phyloP scores from a whole-genome alignment of 2,113 vertebrate species.

The Rhinoderma darwinii region DNA sequence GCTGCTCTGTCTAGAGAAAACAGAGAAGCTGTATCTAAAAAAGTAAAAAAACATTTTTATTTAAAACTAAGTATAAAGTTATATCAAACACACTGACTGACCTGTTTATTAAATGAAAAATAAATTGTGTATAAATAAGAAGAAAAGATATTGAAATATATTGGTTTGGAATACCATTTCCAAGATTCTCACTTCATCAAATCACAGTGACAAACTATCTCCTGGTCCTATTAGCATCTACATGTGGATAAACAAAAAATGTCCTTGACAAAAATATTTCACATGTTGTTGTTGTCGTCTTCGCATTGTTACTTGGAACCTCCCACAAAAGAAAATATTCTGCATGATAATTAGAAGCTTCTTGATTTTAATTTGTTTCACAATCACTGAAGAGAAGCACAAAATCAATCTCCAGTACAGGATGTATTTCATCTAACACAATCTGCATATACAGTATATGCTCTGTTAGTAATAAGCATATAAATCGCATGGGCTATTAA shows the following conservation, averaged over 20 bases:
- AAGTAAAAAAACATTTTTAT: too few relatives aligned
- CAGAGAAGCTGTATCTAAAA: too few relatives aligned
- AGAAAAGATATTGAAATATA: too few relatives aligned
- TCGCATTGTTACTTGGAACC: not conserved
- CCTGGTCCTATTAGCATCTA: not conserved
- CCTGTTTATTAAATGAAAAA: too few relatives aligned
- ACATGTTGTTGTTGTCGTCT: not conserved
- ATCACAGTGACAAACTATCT: not conserved
- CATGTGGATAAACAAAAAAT: not conserved
- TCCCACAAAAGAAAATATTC: not conserved
- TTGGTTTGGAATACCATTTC: too few relatives aligned
- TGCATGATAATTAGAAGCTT: not conserved
- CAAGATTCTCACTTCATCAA: too few relatives aligned
- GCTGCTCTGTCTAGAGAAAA: too few relatives aligned
- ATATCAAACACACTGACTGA: too few relatives aligned
- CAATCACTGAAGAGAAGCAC: conserved; percentile 38
- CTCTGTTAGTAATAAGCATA: conserved; percentile 22
- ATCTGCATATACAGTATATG: conserved; percentile 26
- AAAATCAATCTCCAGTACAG: conserved; percentile 10
- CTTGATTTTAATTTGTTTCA: conserved; percentile 36
- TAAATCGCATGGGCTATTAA: conserved; percentile 41
- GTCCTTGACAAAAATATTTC: not conserved
- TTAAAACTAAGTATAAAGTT: too few relatives aligned
- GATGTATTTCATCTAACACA: not conserved
- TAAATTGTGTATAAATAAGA: too few relatives aligned